These are phyloP conservation scores for Oikopleura vanhoeffeni DNA, from an alignment of 23 tunicate genomes.

Conservation along the genomic window DNA sequence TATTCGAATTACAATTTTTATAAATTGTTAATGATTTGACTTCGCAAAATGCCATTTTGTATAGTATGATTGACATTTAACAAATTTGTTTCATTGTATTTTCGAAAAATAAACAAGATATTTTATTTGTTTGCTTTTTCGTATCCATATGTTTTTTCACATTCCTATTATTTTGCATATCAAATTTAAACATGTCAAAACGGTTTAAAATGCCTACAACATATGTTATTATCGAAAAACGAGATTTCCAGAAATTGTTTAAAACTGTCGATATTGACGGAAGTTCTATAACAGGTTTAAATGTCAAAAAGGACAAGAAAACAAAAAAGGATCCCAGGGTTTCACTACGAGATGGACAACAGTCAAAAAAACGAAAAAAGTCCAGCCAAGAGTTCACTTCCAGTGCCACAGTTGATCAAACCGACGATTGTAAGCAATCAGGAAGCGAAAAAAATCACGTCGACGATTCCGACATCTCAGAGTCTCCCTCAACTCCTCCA, in stretches of 20 bases:
- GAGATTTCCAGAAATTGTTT: not conserved
- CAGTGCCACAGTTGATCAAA: not conserved
- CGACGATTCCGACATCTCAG: not conserved
- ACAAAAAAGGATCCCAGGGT: not conserved
- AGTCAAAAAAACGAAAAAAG: not conserved
- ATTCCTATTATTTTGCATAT: too few species aligned
- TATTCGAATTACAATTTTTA: not conserved
- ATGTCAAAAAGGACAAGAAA: not conserved
- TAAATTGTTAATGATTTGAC: not conserved
- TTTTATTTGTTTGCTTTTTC: too few species aligned
- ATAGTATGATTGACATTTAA: too few species aligned
- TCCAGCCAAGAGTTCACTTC: not conserved
- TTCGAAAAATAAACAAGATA: too few species aligned
- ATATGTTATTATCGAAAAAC: not conserved
- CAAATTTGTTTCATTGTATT: too few species aligned
- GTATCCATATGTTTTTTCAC: too few species aligned
- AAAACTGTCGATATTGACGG: not conserved
- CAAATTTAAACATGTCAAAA: not conserved
- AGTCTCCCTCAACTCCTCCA: not conserved
- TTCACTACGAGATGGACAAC: too few species aligned
- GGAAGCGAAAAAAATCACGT: not conserved
- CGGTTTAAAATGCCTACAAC: not conserved
- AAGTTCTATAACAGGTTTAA: not conserved
- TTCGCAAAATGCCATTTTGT: too few species aligned
- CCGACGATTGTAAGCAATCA: too few species aligned